Conservation (phyloP, 2,113 vertebrate species). For the Xiphophorus maculatus region DNA sequence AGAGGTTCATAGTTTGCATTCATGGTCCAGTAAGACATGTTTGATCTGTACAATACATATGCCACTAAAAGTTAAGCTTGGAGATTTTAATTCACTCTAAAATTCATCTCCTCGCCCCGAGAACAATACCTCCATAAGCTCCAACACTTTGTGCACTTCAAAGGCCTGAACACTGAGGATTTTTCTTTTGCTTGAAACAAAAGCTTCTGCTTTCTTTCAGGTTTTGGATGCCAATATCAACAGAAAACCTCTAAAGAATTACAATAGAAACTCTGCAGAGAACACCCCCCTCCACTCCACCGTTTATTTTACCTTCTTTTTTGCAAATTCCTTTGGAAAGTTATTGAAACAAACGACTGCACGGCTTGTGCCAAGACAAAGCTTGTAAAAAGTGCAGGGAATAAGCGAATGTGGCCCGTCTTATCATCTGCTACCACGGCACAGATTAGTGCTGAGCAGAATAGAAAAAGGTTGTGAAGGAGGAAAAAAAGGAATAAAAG, state of each 20-base stretch:
- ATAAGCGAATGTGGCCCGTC: conserved; percentile 71
- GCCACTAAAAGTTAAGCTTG: conserved; percentile 70
- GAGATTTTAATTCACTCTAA: conserved; percentile 76
- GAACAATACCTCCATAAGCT: conserved; percentile 75
- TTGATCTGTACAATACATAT: conserved; percentile 75
- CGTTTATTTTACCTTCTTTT: conserved; percentile 35
- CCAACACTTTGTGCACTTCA: conserved; percentile 79
- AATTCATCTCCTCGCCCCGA: conserved; percentile 67
- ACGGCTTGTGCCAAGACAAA: conserved; percentile 51
- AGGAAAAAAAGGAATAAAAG: conserved; percentile 65
- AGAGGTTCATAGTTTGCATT: conserved; percentile 67
- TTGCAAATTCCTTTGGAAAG: conserved; percentile 46
- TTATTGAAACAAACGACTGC: conserved; percentile 68
- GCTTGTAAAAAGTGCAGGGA: conserved; percentile 46
- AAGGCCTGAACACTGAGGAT: conserved; percentile 68
- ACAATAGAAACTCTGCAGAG: conserved; percentile 35
- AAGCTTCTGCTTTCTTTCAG: conserved; percentile 60
- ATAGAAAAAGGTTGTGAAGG: conserved; percentile 71
- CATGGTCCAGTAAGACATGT: conserved; percentile 68
- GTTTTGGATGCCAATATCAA: conserved; percentile 65
- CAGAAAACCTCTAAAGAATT: conserved; percentile 66
- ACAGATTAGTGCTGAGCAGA: conserved; percentile 77
- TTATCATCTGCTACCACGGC: conserved; percentile 76
- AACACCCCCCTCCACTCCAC: conserved; percentile 35
- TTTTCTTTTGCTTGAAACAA: conserved; percentile 72